Conservation (phyloP, 2,797 vertebrate species). For the Apogon hyalosoma region DNA sequence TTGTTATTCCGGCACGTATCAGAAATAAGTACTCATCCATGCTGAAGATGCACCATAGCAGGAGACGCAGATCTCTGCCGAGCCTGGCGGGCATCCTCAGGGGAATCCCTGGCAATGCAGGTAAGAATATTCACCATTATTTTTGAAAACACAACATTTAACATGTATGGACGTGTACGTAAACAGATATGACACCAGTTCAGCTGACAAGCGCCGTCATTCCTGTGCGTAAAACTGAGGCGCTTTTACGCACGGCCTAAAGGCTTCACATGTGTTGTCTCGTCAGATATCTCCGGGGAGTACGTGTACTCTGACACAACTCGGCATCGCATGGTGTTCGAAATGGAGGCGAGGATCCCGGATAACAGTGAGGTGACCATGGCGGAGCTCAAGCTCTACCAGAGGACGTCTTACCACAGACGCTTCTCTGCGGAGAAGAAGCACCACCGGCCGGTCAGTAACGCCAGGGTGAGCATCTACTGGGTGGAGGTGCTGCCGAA, state of each 20-base stretch:
- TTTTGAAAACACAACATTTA: neutral
- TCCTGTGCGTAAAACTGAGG: slow-evolving; percentile 42
- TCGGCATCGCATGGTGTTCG: slow-evolving; percentile 88
- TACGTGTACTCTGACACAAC: slow-evolving; percentile 87
- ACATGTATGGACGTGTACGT: neutral
- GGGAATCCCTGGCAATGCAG: slow-evolving; percentile 89
- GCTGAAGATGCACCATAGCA: slow-evolving; percentile 84
- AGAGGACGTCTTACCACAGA: slow-evolving; percentile 85
- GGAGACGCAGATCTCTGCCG: slow-evolving; percentile 85
- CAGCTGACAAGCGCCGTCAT: fast-evolving
- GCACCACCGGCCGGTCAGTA: slow-evolving; percentile 84
- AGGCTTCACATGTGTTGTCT: neutral
- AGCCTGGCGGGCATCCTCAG: slow-evolving; percentile 91
- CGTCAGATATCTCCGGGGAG: slow-evolving; percentile 87
- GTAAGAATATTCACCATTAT: slow-evolving; percentile 65
- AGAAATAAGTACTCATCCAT: slow-evolving; percentile 89
- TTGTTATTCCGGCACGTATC: slow-evolving; percentile 88
- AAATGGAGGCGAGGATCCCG: slow-evolving; percentile 92
- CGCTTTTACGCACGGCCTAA: slow-evolving; percentile 48
- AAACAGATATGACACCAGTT: neutral
- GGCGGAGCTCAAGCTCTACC: slow-evolving; percentile 95
- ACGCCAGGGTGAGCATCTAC: slow-evolving; percentile 92
- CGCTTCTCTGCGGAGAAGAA: slow-evolving; percentile 79
- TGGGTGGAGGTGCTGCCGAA: slow-evolving; percentile 88
- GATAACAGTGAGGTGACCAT: slow-evolving; percentile 94